Percentiles rank a stretch among this genome's conserved stretches.
Conservation (phyloP, 2,113 vertebrate species). For the Hippolais icterina region DNA sequence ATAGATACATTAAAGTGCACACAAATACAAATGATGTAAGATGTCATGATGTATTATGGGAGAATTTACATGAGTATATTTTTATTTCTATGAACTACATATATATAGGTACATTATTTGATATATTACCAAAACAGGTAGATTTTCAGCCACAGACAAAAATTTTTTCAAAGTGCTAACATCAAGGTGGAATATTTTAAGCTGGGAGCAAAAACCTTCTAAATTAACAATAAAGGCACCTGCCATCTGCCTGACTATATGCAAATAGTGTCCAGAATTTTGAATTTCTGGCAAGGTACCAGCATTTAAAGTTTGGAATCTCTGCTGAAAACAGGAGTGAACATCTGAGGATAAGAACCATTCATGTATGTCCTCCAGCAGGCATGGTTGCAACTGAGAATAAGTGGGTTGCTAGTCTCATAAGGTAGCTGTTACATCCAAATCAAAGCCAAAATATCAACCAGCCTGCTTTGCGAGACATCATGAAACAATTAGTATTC, state of each 20-base stretch:
- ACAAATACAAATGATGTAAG: not conserved
- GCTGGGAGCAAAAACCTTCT: not conserved
- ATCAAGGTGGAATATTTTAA: not conserved
- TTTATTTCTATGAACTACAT: not conserved
- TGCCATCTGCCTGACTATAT: not conserved
- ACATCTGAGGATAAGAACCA: not conserved
- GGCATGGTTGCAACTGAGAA: not conserved
- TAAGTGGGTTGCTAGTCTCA: not conserved
- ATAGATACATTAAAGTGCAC: not conserved
- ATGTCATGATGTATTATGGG: not conserved
- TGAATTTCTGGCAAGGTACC: not conserved
- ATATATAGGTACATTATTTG: not conserved
- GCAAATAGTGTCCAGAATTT: not conserved
- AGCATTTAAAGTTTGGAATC: not conserved
- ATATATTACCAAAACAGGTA: not conserved
- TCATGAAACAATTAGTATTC: slow-evolving; percentile 35
- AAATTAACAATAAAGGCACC: not conserved
- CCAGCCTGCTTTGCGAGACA: not conserved
- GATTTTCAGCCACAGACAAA: not conserved
- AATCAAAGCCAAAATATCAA: slow-evolving; percentile 10
- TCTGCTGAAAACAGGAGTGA: not conserved
- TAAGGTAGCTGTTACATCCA: not conserved
- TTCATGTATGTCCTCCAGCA: not conserved
- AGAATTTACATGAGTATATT: not conserved
- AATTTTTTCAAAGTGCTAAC: not conserved